Conservation (phyloP, 2,113 vertebrate species). For the Malurus melanocephalus region DNA sequence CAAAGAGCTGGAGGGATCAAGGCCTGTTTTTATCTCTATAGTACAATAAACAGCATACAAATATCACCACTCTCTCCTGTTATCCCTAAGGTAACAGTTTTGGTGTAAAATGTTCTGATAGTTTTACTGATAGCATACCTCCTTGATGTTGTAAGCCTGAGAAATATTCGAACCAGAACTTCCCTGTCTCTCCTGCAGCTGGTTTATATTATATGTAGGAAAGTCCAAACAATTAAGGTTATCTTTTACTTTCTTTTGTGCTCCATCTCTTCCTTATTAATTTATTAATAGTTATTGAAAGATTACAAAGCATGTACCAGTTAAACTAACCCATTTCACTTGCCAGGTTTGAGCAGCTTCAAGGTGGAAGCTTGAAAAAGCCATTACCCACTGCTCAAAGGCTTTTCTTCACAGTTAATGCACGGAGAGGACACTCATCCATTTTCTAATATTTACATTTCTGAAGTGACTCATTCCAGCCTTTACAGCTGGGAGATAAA, state of each 20-base stretch:
- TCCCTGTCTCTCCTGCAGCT: not conserved
- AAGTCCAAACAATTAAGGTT: not conserved
- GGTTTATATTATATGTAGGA: not conserved
- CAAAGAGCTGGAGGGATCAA: not conserved
- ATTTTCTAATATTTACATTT: not conserved
- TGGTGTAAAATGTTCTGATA: not conserved
- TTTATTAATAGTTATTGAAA: not conserved
- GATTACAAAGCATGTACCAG: not conserved
- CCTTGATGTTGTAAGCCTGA: not conserved
- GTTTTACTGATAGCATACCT: slow-evolving; percentile 1
- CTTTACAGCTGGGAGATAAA: not conserved
- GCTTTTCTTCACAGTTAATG: not conserved
- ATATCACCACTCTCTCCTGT: not conserved
- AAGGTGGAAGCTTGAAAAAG: not conserved
- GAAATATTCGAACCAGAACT: not conserved
- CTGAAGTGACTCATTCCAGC: not conserved
- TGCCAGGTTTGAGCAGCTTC: not conserved
- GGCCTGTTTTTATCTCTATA: not conserved
- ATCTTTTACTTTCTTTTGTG: not conserved
- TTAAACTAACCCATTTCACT: not conserved
- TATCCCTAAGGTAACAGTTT: not conserved
- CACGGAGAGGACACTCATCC: not conserved
- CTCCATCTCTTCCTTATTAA: not conserved
- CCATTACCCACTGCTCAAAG: not conserved
- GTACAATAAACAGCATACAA: not conserved